phyloP scores from a whole-genome alignment of 2,113 vertebrate genomes.

The Semnornis frantzii region DNA sequence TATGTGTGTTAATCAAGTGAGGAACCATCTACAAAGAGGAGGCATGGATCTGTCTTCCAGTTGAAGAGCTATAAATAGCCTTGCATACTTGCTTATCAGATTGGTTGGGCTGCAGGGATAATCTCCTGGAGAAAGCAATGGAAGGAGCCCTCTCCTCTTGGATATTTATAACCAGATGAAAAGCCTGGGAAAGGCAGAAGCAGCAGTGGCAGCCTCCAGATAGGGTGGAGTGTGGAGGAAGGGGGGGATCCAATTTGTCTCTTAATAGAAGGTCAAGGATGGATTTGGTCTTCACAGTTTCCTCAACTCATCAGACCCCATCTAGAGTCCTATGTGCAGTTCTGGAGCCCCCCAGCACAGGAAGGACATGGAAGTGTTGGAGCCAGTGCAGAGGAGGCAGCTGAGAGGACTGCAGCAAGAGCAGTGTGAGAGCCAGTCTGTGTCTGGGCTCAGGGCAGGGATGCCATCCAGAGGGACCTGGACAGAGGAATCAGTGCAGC shows the following conservation, averaged over 20 bases:
- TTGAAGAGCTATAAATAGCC: slow-evolving; percentile 67
- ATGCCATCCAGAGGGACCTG: too few species aligned
- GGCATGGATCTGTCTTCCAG: slow-evolving; percentile 69
- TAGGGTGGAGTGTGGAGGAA: background rate
- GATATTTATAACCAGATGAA: slow-evolving; percentile 72
- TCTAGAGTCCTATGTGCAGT: too few species aligned
- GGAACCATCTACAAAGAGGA: slow-evolving; percentile 70
- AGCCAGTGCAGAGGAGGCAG: too few species aligned
- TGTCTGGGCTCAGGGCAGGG: too few species aligned
- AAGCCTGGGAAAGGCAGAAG: slow-evolving; percentile 50
- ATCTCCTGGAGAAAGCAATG: slow-evolving; percentile 69
- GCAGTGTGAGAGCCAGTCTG: too few species aligned
- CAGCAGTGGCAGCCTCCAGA: background rate
- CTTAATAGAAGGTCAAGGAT: slow-evolving; percentile 19
- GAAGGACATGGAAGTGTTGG: too few species aligned
- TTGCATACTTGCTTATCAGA: slow-evolving; percentile 71
- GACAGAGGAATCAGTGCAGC: too few species aligned
- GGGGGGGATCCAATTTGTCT: background rate
- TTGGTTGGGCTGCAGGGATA: slow-evolving; percentile 66
- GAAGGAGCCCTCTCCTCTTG: slow-evolving; percentile 57
- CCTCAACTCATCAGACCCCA: background rate
- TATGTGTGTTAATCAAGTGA: slow-evolving; percentile 68
- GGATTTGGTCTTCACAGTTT: background rate
- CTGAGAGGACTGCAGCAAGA: too few species aligned
- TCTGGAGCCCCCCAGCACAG: too few species aligned